phyloP scores from a whole-genome alignment of 2,113 vertebrate genomes.

The Hemicordylus capensis region DNA sequence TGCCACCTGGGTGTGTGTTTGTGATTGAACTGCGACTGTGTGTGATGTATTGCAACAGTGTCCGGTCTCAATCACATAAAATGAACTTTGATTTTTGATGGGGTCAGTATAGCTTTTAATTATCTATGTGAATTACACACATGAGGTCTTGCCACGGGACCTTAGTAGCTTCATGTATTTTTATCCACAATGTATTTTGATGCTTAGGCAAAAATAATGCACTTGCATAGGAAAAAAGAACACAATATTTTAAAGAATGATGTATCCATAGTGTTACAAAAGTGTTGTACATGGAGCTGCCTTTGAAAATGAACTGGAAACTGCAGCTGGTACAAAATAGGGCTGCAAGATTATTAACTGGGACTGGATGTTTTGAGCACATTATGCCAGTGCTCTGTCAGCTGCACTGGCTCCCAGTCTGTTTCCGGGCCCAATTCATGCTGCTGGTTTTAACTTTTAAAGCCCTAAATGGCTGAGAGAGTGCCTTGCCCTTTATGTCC shows the following conservation, averaged over 20 bases:
- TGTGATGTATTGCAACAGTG: neutral
- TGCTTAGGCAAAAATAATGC: slow-evolving; percentile 60
- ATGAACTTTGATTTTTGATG: slow-evolving; percentile 51
- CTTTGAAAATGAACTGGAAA: too few relatives aligned
- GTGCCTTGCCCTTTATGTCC: too few relatives aligned
- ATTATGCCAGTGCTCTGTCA: too few relatives aligned
- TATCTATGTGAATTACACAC: slow-evolving; percentile 44
- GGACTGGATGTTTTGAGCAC: too few relatives aligned
- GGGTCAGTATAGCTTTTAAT: slow-evolving; percentile 62
- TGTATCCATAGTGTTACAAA: neutral
- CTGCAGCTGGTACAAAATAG: too few relatives aligned
- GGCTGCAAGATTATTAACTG: too few relatives aligned
- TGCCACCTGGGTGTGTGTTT: slow-evolving; percentile 35
- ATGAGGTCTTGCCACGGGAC: slow-evolving; percentile 59
- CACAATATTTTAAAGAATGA: neutral
- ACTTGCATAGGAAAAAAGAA: neutral
- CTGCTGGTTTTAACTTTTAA: too few relatives aligned
- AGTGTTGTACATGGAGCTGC: too few relatives aligned
- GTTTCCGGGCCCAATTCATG: too few relatives aligned
- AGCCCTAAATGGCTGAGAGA: too few relatives aligned
- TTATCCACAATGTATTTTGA: slow-evolving; percentile 48
- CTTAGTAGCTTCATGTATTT: slow-evolving; percentile 10
- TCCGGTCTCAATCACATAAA: slow-evolving; percentile 44
- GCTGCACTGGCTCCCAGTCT: too few relatives aligned
- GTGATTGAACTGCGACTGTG: fast-evolving